Conservation (phyloP, 2,797 vertebrate genomes). For the Orestias chungarensis region DNA sequence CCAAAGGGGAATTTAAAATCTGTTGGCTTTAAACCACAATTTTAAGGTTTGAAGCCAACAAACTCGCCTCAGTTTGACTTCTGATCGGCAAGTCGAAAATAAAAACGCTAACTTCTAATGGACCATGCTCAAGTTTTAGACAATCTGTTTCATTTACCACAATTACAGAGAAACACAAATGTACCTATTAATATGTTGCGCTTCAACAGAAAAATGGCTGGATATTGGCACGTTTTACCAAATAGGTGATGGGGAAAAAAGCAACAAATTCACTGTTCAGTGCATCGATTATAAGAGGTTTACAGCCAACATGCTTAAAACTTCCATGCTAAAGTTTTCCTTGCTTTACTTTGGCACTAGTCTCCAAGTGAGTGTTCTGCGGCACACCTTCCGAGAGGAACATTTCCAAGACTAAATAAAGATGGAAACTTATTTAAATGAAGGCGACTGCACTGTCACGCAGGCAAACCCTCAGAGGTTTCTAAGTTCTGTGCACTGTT, state of each 20-base stretch:
- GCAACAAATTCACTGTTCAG: too few species aligned
- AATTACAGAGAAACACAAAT: too few species aligned
- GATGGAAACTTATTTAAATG: conserved; percentile 59
- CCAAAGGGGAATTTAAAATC: too few species aligned
- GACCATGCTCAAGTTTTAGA: too few species aligned
- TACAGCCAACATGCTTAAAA: background rate
- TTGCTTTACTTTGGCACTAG: conserved; percentile 38
- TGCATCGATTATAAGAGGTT: background rate
- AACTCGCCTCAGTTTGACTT: too few species aligned
- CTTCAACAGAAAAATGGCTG: background rate
- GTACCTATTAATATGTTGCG: too few species aligned
- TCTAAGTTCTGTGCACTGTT: conserved; percentile 33
- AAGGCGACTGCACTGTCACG: conserved; percentile 35
- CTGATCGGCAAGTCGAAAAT: too few species aligned
- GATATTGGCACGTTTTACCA: background rate
- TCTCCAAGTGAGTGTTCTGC: conserved; percentile 22
- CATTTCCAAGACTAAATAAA: conserved; percentile 62
- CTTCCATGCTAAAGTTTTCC: conserved; percentile 10
- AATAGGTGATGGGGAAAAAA: background rate
- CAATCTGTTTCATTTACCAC: too few species aligned
- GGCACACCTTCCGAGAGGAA: conserved; percentile 31
- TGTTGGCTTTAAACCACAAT: too few species aligned
- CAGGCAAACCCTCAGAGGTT: conserved; percentile 17
- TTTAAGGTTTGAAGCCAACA: too few species aligned
- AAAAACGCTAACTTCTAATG: too few species aligned